Evolutionary conservation across 2,888 invertebrate species (phyloP).

Genomic region (Abscondita cerata): DNA sequence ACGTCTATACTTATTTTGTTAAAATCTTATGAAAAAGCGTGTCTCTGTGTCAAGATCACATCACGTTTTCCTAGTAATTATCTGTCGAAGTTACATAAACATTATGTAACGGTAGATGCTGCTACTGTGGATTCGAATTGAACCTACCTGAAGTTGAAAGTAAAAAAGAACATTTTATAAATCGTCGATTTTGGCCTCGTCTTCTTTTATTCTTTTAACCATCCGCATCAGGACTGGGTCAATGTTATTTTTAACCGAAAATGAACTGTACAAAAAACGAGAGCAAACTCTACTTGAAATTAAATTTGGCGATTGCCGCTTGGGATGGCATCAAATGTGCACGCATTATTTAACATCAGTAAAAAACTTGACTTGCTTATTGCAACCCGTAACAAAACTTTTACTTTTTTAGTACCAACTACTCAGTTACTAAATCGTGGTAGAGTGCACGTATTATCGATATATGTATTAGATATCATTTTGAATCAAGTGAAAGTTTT

Average conservation of each 20-base stretch:
- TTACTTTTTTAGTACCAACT: constrained; percentile 6
- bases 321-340: background rate
- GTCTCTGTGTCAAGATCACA: constrained; percentile 15
- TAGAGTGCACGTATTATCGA: constrained; percentile 6
- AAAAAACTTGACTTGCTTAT: too few species aligned
- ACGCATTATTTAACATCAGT: background rate
- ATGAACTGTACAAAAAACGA: constrained; percentile 13
- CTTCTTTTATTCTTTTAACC: constrained; percentile 11
- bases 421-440: constrained; percentile 5
- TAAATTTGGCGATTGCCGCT: background rate
- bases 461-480: background rate
- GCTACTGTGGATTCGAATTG: background rate
- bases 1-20: constrained; percentile 15
- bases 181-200: constrained; percentile 3
- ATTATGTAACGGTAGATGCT: constrained; percentile 18
- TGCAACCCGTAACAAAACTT: background rate
- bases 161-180: constrained; percentile 1
- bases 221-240: constrained; percentile 14
- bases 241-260: constrained; percentile 18
- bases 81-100: constrained; percentile 13
- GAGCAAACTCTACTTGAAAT: constrained; percentile 1
- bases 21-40: constrained; percentile 16
- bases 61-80: constrained; percentile 18
- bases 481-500: constrained; percentile 1
- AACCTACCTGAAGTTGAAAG: constrained; percentile 2